Base-by-base conservation (phyloP, 2,888 invertebrate genomes). In the Stenurella melanura region DNA sequence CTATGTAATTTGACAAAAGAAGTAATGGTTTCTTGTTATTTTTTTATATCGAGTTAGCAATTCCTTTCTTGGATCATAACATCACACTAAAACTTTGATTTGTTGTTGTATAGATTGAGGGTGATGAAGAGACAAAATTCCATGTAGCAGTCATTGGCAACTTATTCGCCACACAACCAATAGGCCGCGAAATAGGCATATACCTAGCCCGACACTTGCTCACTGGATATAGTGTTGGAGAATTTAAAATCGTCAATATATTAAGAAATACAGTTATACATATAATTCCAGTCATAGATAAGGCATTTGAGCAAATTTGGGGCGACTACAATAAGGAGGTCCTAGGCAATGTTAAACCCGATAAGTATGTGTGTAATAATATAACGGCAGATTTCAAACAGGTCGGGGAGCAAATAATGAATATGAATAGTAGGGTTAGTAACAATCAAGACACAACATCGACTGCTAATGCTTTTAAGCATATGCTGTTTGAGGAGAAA, bases 131-230 rank as follows among this genome's bases (percentile, higher is more conserved):
- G 87, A 92, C 91, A 1, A 97, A 97, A 90, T 94, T 96, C 85
- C 95, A 96, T 86, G 92, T 98, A 17, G 94, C 95, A 0, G 88
- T 98, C n/a, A 90, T 96, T 34, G 97, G 97, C 78, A 96, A 96
- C 71, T 88, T 97, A 69, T 96, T 94, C 87, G 94, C 93, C 0
- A 93, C 95, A 0, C 95, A 97, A 86, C 96, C 96, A 0, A 90
- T 96, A 17, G 97, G 97, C 0, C 93, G 97, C 72, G 98, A 98
- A 89, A 91, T 98, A 76, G 90, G 95, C 0, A 86, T 97, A 0
- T 94, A 97, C 88, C 91, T 98, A 82, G 95, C 95, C 0, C 92
- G 96, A 0, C 97, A 98, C 90, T 89, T 98, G 19, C 89, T 95
- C 26, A 93, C 92, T 71, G 97, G 96, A 0, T 93, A 94, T 86